Base-by-base conservation (phyloP, 2,113 vertebrate genomes). In the Cebidichthys violaceus region DNA sequence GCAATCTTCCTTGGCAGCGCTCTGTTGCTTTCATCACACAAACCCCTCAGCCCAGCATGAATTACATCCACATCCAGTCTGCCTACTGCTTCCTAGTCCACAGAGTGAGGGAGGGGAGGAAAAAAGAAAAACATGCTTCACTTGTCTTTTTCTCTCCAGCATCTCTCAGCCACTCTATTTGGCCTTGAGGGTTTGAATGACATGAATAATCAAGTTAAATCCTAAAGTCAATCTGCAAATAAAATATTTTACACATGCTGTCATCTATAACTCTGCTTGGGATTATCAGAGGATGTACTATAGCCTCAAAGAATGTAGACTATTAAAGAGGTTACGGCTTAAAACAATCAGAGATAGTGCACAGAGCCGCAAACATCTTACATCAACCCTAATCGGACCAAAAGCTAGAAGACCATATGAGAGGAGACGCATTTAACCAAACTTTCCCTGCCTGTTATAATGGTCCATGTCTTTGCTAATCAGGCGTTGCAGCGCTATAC, bases 1-100 rank as follows among this genome's bases (percentile, higher is more conserved):
- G 97, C 98, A 99, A 99, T 99, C 98, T 99, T 96, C 96, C 89
- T 95, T 96, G 97, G 98, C 97, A 98, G 97, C 96, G 97, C 97
- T 98, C 97, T 93, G 96, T 95, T 96, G 97, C 98, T 97, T 97
- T 98, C 98, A 98, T 99, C 97, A 96, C 96, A 98, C 97, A 97
- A 97, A 97, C 96, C 96, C 96, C 97, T 97, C 97, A 97, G 97
- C 97, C 97, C 96, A 95, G 96, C 97, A 92, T 99, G 97, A 99
- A 99, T 99, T 98, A 99, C 97, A 98, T 98, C 97, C 95, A 97
- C 95, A 95, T 96, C 93, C 95, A 97, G 96, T 97, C 96, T 97
- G 96, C 96, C 95, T 95, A 95, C 96, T 94, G 96, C 95, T 96
- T 93, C 95, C 95, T 94, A 93, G 94, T 95, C 95, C 95, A 93